A percentile compares a stretch with the other conserved stretches of the same genome.
Conservation (phyloP, 2,888 invertebrate species). For the Oeneis ivallda region DNA sequence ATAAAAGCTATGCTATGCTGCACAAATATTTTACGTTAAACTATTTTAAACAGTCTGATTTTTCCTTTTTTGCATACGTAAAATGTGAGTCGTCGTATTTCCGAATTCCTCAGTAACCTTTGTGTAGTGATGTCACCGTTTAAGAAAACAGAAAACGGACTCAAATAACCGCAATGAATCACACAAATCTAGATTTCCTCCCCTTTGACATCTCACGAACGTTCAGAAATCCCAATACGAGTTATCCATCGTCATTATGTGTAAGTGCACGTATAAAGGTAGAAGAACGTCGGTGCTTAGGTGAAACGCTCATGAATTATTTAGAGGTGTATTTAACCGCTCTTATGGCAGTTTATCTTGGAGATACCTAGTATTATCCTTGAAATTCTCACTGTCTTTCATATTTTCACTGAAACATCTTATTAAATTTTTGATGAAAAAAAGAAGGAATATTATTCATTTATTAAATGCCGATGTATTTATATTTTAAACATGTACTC, state of each 20-base stretch:
- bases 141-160: constrained; percentile 31
- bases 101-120: constrained; percentile 22
- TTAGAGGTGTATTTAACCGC: constrained; percentile 57
- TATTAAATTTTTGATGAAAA: no score
- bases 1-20: no score
- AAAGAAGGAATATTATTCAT: no score
- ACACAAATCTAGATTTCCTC: constrained; percentile 58
- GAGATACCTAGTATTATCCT: constrained; percentile 37
- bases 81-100: constrained; percentile 6
- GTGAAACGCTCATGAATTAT: constrained; percentile 74
- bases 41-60: neutral
- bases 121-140: constrained; percentile 28
- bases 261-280: constrained; percentile 19
- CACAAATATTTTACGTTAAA: neutral
- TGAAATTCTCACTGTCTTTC: constrained; percentile 2
- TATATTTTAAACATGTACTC: no score
- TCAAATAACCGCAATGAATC: constrained; percentile 46
- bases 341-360: constrained; percentile 52
- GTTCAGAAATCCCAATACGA: constrained; percentile 53
- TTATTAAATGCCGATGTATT: no score
- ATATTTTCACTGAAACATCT: neutral
- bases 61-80: neutral
- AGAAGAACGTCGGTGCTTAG: constrained; percentile 47
- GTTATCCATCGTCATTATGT: constrained; percentile 59
- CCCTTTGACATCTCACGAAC: constrained; percentile 62